Evolutionary conservation across 2,797 vertebrate species (phyloP), one percentile per base, ranked within the genome.

Genomic region (Australoheros facetus): DNA sequence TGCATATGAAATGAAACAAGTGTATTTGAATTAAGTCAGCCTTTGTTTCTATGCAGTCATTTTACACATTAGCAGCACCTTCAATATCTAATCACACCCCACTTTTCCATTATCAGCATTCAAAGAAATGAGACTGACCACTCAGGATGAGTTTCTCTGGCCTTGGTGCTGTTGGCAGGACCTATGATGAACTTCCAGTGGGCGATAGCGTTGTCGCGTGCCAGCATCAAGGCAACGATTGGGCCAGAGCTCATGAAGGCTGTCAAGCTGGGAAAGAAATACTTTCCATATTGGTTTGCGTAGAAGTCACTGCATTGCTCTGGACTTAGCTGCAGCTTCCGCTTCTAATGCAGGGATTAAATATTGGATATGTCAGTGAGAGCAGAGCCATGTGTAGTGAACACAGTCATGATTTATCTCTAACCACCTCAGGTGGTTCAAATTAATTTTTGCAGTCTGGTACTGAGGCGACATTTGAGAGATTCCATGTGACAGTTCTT

Each of bases 241-340:
- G 97, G 97, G 56, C 97, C 98, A 64, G 98, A 99, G 91, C 97
- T 98, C 98, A 99, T 98, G 84, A 97, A 99, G 45, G 96, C 96
- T 23, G 97, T 98, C 91, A 99, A 89, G 82, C 96, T 97, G 53
- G 97, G 96, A 77, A 99, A 99, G 90, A 95, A 96, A 79, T 94
- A 82, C 87, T 96, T 98, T 70, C 97, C 98, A 82, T 97, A 98
- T 2, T 97, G 96, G 45, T 98, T 96, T 34, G 96, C 95, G 16
- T 99, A 99, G 84, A 99, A 98, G 88, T 99, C 62, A 12, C 39
- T 66, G 62, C 62, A 66, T 48, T 66, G 62, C 62, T 66, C 62
- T 28, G 62, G 62, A 66, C 62, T 66, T 28, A 66, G 62, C 62
- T 28, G 62, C 39, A 66, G 62, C 39, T 48, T 66, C 16, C 62